Evolutionary conservation across 23 tunicate species (phyloP).

Genomic region (Halocynthia aurantium): DNA sequence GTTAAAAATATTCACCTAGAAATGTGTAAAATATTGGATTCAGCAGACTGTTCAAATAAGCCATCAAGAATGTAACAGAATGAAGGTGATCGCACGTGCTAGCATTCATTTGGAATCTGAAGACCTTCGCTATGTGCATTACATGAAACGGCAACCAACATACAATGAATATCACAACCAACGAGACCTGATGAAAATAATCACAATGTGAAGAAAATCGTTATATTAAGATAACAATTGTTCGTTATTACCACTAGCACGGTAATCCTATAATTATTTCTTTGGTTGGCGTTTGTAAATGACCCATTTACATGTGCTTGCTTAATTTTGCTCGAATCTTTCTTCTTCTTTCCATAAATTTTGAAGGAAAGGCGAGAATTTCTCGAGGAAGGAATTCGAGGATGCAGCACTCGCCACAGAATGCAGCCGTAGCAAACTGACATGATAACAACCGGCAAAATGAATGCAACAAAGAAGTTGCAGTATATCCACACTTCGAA

Average conservation of each 20-base stretch:
- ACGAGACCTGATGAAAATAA: slow-evolving; percentile 19
- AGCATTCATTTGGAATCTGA: neutral
- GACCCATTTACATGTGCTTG: slow-evolving; percentile 1
- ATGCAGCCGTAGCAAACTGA: slow-evolving; percentile 66
- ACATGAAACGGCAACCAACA: slow-evolving; percentile 45
- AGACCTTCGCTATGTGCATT: slow-evolving; percentile 17
- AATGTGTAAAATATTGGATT: slow-evolving; percentile 75
- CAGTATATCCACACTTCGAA: slow-evolving; percentile 27
- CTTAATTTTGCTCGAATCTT: too few relatives aligned
- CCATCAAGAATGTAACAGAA: slow-evolving; percentile 27
- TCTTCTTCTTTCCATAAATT: too few relatives aligned
- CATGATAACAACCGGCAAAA: slow-evolving; percentile 50
- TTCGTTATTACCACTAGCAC: too few relatives aligned
- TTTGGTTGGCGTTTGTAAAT: neutral
- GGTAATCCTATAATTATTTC: too few relatives aligned
- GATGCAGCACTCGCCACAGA: slow-evolving; percentile 63
- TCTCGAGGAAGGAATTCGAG: slow-evolving; percentile 15
- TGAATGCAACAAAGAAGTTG: slow-evolving; percentile 54
- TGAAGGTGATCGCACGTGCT: slow-evolving; percentile 10
- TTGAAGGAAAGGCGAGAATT: too few relatives aligned
- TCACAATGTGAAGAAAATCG: too few relatives aligned
- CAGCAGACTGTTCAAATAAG: slow-evolving; percentile 53
- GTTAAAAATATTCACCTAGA: slow-evolving; percentile 30
- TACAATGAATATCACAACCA: slow-evolving; percentile 37
- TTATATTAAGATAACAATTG: too few relatives aligned